A percentile compares a stretch with the other conserved stretches of the same genome.
Evolutionary conservation across 1,140 invertebrate genomes (phyloP).

Genomic region (Geopemphigus sp.): DNA sequence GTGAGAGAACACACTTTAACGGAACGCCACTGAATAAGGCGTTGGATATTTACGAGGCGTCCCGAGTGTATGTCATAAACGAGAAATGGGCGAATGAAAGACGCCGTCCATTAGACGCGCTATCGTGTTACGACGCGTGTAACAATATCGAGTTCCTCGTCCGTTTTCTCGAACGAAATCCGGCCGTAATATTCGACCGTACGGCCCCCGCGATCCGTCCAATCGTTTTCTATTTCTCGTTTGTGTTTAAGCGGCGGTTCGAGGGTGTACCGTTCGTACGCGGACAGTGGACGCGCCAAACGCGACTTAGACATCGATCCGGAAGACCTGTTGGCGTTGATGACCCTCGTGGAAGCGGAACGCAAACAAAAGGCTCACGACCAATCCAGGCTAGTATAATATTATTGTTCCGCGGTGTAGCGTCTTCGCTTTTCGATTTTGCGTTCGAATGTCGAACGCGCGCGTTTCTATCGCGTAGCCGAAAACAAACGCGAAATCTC

Average conservation of each 20-base stretch:
- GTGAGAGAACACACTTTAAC: slow-evolving; percentile 8
- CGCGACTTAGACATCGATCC: slow-evolving; percentile 56
- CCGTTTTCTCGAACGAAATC: neutral
- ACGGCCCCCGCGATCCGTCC: too few relatives aligned
- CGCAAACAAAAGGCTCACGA: slow-evolving; percentile 52
- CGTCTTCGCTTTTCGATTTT: too few relatives aligned
- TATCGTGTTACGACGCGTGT: too few relatives aligned
- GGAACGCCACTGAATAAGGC: neutral
- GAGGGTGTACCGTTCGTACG: slow-evolving; percentile 5
- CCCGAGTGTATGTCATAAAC: too few relatives aligned
- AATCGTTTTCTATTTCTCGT: too few relatives aligned
- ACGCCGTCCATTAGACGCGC: neutral
- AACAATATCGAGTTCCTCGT: too few relatives aligned
- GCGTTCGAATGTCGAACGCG: too few relatives aligned
- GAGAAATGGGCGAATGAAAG: neutral
- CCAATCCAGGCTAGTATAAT: slow-evolving; percentile 9
- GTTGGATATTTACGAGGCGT: slow-evolving; percentile 32
- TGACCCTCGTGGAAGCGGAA: slow-evolving; percentile 56
- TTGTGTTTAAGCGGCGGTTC: neutral
- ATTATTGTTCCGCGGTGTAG: too few relatives aligned
- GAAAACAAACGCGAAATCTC: too few relatives aligned
- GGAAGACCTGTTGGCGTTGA: slow-evolving; percentile 55
- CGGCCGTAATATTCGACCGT: neutral
- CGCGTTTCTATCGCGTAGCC: too few relatives aligned
- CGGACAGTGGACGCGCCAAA: slow-evolving; percentile 52